These are phyloP conservation scores for Entomobrya proxima DNA, from an alignment of 2,888 invertebrate genomes.

Conservation along the genomic window DNA sequence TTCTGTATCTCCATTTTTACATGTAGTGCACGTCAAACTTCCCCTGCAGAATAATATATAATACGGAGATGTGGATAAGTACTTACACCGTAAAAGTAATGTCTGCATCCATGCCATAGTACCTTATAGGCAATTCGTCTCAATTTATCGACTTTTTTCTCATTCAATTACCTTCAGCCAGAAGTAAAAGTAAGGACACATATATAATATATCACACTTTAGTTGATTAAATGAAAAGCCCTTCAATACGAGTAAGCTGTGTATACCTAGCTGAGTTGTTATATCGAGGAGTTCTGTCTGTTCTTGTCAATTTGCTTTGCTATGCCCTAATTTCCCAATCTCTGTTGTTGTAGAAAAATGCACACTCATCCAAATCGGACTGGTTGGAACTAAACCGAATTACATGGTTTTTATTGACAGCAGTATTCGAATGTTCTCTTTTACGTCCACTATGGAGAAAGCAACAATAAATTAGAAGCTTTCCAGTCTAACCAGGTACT, in stretches of 20 bases:
- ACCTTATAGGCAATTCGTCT: slow-evolving; percentile 19
- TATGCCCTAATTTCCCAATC: neutral
- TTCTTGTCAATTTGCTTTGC: slow-evolving; percentile 19
- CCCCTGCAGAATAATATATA: neutral
- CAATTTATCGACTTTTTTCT: slow-evolving; percentile 42
- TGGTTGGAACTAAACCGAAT: neutral
- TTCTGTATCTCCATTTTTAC: slow-evolving; percentile 17
- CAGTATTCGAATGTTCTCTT: too few species aligned
- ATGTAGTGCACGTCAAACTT: slow-evolving; percentile 6
- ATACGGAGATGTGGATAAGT: slow-evolving; percentile 1
- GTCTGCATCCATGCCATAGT: neutral
- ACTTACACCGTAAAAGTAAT: neutral
- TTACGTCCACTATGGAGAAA: neutral
- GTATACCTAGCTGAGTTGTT: neutral
- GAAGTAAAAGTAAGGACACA: slow-evolving; percentile 33
- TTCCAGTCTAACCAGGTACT: too few species aligned
- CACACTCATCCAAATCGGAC: slow-evolving; percentile 22
- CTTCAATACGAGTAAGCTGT: neutral
- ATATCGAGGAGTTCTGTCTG: neutral
- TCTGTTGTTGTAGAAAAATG: neutral
- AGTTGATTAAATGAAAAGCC: slow-evolving; percentile 45
- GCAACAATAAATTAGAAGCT: too few species aligned
- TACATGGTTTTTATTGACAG: neutral
- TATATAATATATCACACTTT: slow-evolving; percentile 42
- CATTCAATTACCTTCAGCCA: slow-evolving; percentile 27